Conservation (phyloP, 2,113 vertebrate species). For the Pimephales promelas region DNA sequence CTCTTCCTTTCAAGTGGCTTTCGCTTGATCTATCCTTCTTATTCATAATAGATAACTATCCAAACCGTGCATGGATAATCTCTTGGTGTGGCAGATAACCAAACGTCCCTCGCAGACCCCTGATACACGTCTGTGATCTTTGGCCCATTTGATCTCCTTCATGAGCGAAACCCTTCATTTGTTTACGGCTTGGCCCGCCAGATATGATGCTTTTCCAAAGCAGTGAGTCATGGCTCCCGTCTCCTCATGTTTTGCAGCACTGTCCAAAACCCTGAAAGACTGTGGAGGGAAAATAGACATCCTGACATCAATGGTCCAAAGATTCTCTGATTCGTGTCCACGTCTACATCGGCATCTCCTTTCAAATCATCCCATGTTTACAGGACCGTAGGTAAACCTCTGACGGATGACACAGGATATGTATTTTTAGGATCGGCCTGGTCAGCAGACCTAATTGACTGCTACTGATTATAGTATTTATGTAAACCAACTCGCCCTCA, state of each 20-base stretch:
- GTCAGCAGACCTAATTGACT: conserved; percentile 63
- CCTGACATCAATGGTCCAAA: conserved; percentile 61
- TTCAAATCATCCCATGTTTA: conserved; percentile 61
- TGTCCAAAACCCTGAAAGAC: conserved; percentile 59
- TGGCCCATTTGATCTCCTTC: conserved; percentile 54
- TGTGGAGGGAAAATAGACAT: conserved; percentile 44
- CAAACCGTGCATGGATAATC: not conserved
- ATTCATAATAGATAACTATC: conserved; percentile 1
- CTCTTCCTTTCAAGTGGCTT: conserved; percentile 25
- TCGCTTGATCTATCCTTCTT: not conserved
- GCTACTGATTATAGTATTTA: conserved; percentile 75
- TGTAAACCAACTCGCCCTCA: conserved; percentile 62
- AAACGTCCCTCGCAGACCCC: conserved; percentile 24
- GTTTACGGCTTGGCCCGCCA: conserved; percentile 44
- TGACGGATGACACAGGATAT: conserved; percentile 56
- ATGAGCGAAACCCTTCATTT: conserved; percentile 50
- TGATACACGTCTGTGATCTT: conserved; percentile 58
- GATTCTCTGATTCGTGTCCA: conserved; percentile 64
- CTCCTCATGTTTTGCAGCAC: conserved; percentile 50
- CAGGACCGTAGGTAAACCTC: conserved; percentile 55
- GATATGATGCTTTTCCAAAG: conserved; percentile 52
- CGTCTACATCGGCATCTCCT: conserved; percentile 50
- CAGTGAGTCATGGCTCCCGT: conserved; percentile 61
- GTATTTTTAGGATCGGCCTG: conserved; percentile 69
- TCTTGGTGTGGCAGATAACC: conserved; percentile 9